These are phyloP conservation scores for Heliopora coerulea DNA, from an alignment of 92 coral and sea anemone species.

Conservation along the genomic window DNA sequence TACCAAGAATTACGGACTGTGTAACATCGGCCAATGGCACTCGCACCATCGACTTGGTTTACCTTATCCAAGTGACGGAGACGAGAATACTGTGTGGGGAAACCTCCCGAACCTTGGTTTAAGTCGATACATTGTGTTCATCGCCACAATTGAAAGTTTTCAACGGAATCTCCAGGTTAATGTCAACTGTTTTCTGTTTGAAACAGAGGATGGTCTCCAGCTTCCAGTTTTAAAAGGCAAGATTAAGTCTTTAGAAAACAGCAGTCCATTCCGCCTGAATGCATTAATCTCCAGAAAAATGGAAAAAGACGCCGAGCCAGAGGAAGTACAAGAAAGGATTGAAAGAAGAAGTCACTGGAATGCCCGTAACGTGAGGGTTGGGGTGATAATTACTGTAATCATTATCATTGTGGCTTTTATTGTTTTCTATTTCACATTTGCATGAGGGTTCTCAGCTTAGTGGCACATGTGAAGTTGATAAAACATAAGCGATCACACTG, in stretches of 20 bases:
- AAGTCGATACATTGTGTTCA: slow-evolving; percentile 66
- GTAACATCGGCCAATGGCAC: slow-evolving; percentile 89
- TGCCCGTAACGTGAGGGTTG: too few species aligned
- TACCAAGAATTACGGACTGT: slow-evolving; percentile 65
- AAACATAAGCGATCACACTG: too few species aligned
- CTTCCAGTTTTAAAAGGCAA: slow-evolving; percentile 52
- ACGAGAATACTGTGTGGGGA: slow-evolving; percentile 79
- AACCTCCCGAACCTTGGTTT: slow-evolving; percentile 73
- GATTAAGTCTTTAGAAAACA: background rate
- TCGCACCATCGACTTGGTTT: slow-evolving; percentile 78
- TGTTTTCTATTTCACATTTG: too few species aligned
- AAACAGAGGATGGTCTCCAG: slow-evolving; percentile 37
- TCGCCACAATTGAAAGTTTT: slow-evolving; percentile 57
- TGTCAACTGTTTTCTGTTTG: slow-evolving; percentile 64
- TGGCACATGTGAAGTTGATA: too few species aligned
- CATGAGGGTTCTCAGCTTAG: too few species aligned
- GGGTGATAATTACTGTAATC: background rate
- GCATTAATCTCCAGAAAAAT: background rate
- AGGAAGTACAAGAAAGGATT: background rate
- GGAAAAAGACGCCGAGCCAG: slow-evolving; percentile 10
- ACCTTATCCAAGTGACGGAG: slow-evolving; percentile 79
- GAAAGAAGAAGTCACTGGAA: background rate
- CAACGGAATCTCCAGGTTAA: background rate
- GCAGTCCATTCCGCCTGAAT: slow-evolving; percentile 10
- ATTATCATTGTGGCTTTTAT: too few species aligned